Base-by-base conservation (phyloP, 1,140 invertebrate genomes). In the Epicauta chinensis region DNA sequence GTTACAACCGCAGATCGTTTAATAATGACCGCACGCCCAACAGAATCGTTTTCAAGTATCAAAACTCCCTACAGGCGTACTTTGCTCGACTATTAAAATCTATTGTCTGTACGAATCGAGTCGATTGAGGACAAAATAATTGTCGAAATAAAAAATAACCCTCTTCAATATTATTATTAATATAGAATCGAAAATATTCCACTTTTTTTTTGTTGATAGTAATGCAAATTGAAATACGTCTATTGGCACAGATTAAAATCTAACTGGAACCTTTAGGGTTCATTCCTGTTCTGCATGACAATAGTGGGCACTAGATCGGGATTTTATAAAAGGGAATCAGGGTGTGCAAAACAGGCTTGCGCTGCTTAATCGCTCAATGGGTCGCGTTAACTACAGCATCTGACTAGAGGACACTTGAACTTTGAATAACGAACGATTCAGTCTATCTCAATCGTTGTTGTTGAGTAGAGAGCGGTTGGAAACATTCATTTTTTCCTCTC, bases 361-460 rank as follows among this genome's bases (percentile, higher is more conserved):
- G 52, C 29, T 51, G 17, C 55, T 57, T 62, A 62, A 62, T 62
- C 57, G 58, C 43, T 58, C 58, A 59, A 62, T 59, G 57, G 51
- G 44, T 55, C 57, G 60, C 55, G 49, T 59, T 59, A 62, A 62
- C 45, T 47, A 47, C 45, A 47, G 45, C 10, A 16, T 47, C 45
- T 17, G 45, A 12, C 35, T n/a, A 47, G n/a, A 47, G 35, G 34
- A 29, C 45, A 38, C 45, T 47, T 23, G 4, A 46, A 11, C 16
- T 47, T 5, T 7, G n/a, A 47, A 37, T 47, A 23, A 23, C 23
- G 23, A 23, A 23, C 23, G 23, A 23, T 23, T 23, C 23, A 23
- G 23, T 23, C 7, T 23, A 23, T 23, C 23, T 23, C 4, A 23
- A 23, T 23, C 7, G 23, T 23, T 23, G 2, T 23, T 23, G 7